These are phyloP conservation scores for Mirza zaza DNA, from an alignment of 2,113 vertebrate genomes.

Conservation along the genomic window DNA sequence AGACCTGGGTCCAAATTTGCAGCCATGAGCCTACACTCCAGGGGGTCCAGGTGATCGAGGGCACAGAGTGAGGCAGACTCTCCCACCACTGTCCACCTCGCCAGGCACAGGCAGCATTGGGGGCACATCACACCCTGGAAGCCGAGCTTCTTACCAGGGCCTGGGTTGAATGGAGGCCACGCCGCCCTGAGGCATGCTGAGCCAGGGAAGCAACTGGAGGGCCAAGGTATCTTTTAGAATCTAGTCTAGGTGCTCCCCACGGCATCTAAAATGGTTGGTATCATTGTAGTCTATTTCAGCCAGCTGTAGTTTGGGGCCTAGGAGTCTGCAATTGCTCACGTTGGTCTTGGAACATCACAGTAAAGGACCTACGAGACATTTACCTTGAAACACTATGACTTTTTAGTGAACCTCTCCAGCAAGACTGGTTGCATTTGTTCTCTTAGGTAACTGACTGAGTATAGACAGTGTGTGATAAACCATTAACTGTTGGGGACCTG, in stretches of 20 bases:
- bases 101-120: not conserved
- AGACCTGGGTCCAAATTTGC: not conserved
- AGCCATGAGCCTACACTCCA: fast-evolving
- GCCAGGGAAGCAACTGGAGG: not conserved
- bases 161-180: fast-evolving
- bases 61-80: fast-evolving
- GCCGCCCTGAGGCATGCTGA: not conserved
- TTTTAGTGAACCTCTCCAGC: not conserved
- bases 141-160: not conserved
- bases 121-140: not conserved
- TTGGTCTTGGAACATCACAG: not conserved
- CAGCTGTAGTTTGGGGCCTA: not conserved
- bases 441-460: not conserved
- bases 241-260: fast-evolving
- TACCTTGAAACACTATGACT: not conserved
- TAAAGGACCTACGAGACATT: not conserved
- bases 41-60: not conserved
- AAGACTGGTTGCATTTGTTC: not conserved
- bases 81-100: fast-evolving
- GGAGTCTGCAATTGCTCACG: not conserved
- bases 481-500: not conserved
- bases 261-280: too few relatives aligned
- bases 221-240: not conserved
- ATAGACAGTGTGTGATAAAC: not conserved
- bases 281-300: not conserved